Conservation (phyloP, 2,888 invertebrate species). For the Protonemura montana region DNA sequence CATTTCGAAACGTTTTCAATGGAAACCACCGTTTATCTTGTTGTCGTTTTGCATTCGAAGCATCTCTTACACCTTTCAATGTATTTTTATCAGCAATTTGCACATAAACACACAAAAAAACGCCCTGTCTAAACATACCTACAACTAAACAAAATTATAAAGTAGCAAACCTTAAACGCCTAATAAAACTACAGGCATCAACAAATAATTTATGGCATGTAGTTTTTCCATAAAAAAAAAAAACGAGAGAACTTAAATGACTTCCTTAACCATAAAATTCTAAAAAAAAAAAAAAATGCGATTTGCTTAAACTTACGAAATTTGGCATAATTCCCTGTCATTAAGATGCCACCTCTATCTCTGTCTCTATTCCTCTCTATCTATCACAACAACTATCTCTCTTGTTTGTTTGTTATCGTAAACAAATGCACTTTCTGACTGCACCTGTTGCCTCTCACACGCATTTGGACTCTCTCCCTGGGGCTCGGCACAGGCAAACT, state of each 20-base stretch:
- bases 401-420: slow-evolving; percentile 33
- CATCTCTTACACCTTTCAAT: neutral
- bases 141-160: too few species aligned
- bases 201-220: neutral
- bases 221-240: neutral
- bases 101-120: neutral
- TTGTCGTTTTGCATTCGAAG: neutral
- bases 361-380: slow-evolving; percentile 18
- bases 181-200: neutral
- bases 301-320: neutral
- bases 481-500: slow-evolving; percentile 52
- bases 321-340: slow-evolving; percentile 30
- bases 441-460: slow-evolving; percentile 50
- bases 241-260: neutral
- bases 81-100: neutral
- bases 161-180: neutral
- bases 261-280: neutral
- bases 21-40: neutral
- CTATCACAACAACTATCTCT: slow-evolving; percentile 35
- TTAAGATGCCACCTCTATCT: neutral
- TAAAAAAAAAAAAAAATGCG: neutral
- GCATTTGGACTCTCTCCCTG: slow-evolving; percentile 51
- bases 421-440: slow-evolving; percentile 51
- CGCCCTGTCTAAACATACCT: too few species aligned
- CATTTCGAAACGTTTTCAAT: neutral